Percentiles rank a stretch among this genome's conserved stretches.
Evolutionary conservation across 1,140 invertebrate genomes (phyloP).

Genomic region (Bradysia coprophila): DNA sequence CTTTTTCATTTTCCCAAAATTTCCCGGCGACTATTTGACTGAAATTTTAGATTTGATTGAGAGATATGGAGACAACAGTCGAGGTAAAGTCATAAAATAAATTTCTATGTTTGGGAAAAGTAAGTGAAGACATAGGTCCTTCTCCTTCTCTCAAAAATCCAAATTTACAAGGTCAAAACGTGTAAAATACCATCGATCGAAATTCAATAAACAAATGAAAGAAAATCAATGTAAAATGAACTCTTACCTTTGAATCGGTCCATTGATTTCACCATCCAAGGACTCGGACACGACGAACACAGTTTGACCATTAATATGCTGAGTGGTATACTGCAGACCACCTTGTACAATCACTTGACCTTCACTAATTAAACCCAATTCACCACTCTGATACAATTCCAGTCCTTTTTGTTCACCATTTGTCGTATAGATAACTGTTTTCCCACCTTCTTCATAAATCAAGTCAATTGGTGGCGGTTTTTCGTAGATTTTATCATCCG

Average conservation of each 20-base stretch:
- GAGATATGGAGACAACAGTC: no score
- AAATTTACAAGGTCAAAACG: no score
- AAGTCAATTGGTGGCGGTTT: slow-evolving; percentile 53
- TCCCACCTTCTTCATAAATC: slow-evolving; percentile 63
- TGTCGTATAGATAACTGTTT: slow-evolving; percentile 62
- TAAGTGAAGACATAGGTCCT: no score
- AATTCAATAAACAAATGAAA: no score
- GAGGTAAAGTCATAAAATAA: no score
- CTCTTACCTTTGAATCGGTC: slow-evolving; percentile 23
- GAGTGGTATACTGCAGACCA: slow-evolving; percentile 17
- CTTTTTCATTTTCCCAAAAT: no score
- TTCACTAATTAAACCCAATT: slow-evolving; percentile 25
- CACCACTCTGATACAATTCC: slow-evolving; percentile 26
- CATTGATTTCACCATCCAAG: slow-evolving; percentile 14
- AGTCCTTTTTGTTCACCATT: slow-evolving; percentile 30
- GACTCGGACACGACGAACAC: slow-evolving; percentile 21
- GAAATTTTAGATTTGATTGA: no score
- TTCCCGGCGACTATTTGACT: no score
- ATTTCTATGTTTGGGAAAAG: no score
- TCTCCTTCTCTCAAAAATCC: no score
- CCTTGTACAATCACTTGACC: slow-evolving; percentile 16
- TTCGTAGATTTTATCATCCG: slow-evolving; percentile 16
- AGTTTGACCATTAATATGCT: slow-evolving; percentile 14
- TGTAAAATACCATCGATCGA: no score
- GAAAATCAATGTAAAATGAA: no score